Evolutionary conservation across 2,797 vertebrate species (phyloP).

Genomic region (Hypotaenidia philippensis): DNA sequence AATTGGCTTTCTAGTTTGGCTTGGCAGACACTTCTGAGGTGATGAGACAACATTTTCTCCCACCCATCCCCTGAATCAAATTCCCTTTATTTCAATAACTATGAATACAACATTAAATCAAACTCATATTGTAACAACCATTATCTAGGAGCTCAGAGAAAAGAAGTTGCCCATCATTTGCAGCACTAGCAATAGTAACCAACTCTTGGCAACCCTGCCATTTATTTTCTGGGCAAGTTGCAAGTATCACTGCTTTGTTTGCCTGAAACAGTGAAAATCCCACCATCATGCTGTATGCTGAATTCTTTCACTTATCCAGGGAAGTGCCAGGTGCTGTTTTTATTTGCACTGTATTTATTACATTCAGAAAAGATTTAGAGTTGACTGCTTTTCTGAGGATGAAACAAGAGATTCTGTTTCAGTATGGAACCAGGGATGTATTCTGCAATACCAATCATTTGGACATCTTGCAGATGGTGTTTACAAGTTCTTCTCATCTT

Average conservation of each 20-base stretch:
- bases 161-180: background rate
- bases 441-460: background rate
- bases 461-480: conserved; percentile 34
- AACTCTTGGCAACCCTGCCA: background rate
- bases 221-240: background rate
- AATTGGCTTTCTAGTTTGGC: background rate
- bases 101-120: background rate
- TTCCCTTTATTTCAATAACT: background rate
- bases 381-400: background rate
- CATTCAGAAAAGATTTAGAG: background rate
- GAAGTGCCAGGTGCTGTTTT: background rate
- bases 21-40: background rate
- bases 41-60: background rate
- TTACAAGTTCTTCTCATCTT: conserved; percentile 4
- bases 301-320: background rate
- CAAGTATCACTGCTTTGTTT: background rate
- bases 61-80: background rate
- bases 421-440: background rate
- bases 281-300: background rate
- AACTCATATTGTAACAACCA: background rate
- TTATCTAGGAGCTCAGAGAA: background rate
- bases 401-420: background rate
- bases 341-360: background rate
- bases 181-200: background rate
- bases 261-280: background rate